These are phyloP conservation scores for Nephila pilipes DNA, from an alignment of 1,140 invertebrate genomes.

Conservation along the genomic window DNA sequence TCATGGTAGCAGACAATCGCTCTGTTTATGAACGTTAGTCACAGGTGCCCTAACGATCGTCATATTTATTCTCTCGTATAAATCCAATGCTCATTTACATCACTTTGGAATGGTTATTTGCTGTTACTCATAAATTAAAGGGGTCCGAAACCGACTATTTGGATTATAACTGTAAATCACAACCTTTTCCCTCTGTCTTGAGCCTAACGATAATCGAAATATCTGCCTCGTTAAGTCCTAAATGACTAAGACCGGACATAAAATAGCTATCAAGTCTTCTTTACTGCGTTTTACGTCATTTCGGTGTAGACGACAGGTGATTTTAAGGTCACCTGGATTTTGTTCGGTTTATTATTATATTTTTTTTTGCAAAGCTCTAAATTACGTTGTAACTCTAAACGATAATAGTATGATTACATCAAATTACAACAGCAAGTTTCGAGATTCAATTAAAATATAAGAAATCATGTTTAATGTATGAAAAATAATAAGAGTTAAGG, in stretches of 20 bases:
- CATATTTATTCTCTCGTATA: background rate
- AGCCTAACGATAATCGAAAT: background rate
- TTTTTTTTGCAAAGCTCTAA: too few species aligned
- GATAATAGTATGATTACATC: too few species aligned
- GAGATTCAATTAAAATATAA: too few species aligned
- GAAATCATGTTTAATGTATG: too few species aligned
- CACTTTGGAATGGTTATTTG: background rate
- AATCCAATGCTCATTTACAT: conserved; percentile 41
- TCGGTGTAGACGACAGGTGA: too few species aligned
- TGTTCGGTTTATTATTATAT: too few species aligned
- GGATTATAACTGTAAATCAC: conserved; percentile 11
- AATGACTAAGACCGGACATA: background rate
- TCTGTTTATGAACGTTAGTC: background rate
- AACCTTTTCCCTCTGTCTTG: background rate
- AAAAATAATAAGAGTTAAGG: too few species aligned
- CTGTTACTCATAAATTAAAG: conserved; percentile 45
- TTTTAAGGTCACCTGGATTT: too few species aligned
- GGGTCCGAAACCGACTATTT: background rate
- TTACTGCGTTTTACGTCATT: too few species aligned
- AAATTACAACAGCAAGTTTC: too few species aligned
- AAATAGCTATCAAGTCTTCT: too few species aligned
- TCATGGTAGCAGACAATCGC: conserved; percentile 11
- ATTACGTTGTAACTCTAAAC: too few species aligned
- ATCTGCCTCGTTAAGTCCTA: background rate
- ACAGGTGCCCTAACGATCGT: conserved; percentile 12